Evolutionary conservation across 2,888 invertebrate species (phyloP), one percentile per base, ranked within the genome.

Genomic region (Drosophila kuntzei): DNA sequence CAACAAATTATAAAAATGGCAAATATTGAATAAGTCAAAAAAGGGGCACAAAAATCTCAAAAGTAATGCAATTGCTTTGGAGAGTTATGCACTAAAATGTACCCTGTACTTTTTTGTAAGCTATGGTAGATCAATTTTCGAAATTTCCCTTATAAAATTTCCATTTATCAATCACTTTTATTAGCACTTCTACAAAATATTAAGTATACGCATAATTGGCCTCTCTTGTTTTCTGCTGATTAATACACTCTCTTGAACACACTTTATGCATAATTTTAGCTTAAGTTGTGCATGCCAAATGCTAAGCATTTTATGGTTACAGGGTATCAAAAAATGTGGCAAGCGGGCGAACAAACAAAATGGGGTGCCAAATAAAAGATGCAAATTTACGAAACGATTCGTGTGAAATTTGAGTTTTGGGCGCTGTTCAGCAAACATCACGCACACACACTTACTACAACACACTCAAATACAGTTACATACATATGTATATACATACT

Each of bases 371-470:
- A 78, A 78, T 66, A 72, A 71, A 71, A 85, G 78, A 85, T 82
- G 83, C 76, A 82, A 80, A 85, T 81, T 80, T 70, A 58, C 50
- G 67, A 43, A 64, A n/a, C 69, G 54, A 65, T 75, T 80, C 80
- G 66, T 50, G 54, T 32, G 83, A 80, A 81, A 69, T 78, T 75
- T 51, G 37, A 46, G 25, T 71, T 64, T 71, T 69, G 71, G 78
- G 53, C 59, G 61, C 75, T 76, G 76, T 54, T 80, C 49, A 22
- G n/a, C 71, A 76, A 71, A 68, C 76, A 76, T 54, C 50, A 49
- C 65, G 50, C 61, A 62, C 41, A 39, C 12, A 25, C 22, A 25
- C 27, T 25, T 41, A 49, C 22, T 2, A 50, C n/a, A 34, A 34
- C 14, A 50, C 57, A 37, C 6, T 34, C 11, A 34, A 12, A 39